These are phyloP conservation scores for Yponomeuta malinellus DNA, from an alignment of 2,888 invertebrate genomes.

Conservation along the genomic window DNA sequence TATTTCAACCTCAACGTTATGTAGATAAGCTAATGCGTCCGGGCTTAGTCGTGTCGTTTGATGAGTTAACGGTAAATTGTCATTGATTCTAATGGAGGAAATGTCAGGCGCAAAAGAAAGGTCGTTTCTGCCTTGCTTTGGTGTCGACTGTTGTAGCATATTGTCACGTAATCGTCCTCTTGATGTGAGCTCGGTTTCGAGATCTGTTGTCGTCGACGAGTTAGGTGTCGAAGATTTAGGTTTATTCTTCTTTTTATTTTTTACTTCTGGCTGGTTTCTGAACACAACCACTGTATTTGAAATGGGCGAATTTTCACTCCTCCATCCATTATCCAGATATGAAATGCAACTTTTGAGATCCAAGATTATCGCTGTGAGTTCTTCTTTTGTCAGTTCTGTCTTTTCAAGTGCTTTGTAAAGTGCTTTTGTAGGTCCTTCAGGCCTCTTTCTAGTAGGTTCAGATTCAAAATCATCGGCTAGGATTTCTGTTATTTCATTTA, in stretches of 20 bases:
- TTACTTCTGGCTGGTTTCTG: not conserved
- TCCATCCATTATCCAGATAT: not conserved
- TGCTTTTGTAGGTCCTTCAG: not conserved
- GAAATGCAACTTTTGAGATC: not conserved
- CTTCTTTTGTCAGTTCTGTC: not conserved
- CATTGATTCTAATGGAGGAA: not conserved
- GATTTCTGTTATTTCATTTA: not conserved
- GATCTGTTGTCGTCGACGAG: not conserved
- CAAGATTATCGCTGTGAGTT: not conserved
- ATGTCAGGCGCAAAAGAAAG: not conserved
- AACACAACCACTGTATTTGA: not conserved
- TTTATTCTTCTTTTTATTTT: not conserved
- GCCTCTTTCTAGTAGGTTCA: not conserved
- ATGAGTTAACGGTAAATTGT: not conserved
- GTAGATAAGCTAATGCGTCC: constrained; percentile 34
- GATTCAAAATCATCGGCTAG: not conserved
- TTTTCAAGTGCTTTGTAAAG: not conserved
- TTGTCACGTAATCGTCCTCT: no score
- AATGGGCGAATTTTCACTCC: not conserved
- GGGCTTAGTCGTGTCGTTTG: constrained; percentile 29
- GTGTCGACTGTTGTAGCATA: not conserved
- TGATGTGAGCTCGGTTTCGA: not conserved
- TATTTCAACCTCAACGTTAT: constrained; percentile 29
- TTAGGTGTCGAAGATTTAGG: not conserved
- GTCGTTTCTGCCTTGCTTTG: not conserved